Percentiles rank a stretch among this genome's conserved stretches.
These are phyloP conservation scores for Dipodomys ordii DNA, from an alignment of 2,113 vertebrate genomes.

Conservation along the genomic window DNA sequence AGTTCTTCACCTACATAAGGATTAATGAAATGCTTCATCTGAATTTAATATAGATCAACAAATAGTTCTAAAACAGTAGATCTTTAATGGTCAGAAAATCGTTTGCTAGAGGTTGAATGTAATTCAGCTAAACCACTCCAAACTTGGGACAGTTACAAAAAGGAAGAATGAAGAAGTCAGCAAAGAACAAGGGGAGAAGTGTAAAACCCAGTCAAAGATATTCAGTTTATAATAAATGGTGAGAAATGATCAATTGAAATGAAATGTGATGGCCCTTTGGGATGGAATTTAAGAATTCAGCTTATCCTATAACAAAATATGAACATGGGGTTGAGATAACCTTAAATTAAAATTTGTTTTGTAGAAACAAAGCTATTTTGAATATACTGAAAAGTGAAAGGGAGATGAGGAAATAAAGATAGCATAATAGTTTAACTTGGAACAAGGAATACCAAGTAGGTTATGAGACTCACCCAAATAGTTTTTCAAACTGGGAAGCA, in stretches of 20 bases:
- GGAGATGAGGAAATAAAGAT: background rate
- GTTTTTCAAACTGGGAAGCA: background rate
- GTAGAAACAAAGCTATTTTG: background rate
- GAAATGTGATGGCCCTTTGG: background rate
- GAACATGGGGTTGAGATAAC: background rate
- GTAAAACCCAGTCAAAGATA: background rate
- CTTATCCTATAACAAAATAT: conserved; percentile 15
- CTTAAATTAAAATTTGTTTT: too few relatives aligned
- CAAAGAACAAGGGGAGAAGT: background rate
- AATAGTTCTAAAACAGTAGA: too few relatives aligned
- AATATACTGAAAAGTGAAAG: background rate
- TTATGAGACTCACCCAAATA: background rate
- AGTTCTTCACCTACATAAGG: too few relatives aligned
- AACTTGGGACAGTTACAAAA: background rate
- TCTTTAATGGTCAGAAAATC: too few relatives aligned
- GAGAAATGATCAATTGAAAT: background rate
- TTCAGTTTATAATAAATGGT: background rate
- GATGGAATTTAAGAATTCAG: background rate
- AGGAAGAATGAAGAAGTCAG: background rate
- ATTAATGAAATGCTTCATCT: too few relatives aligned
- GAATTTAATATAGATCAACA: too few relatives aligned
- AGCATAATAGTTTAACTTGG: background rate
- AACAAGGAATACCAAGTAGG: background rate
- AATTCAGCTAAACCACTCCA: too few relatives aligned
- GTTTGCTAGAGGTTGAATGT: too few relatives aligned